Evolutionary conservation across 53 echinoderm and acorn worm genomes (phyloP), one percentile per base, ranked within the genome.

Genomic region (Henricia sp.): DNA sequence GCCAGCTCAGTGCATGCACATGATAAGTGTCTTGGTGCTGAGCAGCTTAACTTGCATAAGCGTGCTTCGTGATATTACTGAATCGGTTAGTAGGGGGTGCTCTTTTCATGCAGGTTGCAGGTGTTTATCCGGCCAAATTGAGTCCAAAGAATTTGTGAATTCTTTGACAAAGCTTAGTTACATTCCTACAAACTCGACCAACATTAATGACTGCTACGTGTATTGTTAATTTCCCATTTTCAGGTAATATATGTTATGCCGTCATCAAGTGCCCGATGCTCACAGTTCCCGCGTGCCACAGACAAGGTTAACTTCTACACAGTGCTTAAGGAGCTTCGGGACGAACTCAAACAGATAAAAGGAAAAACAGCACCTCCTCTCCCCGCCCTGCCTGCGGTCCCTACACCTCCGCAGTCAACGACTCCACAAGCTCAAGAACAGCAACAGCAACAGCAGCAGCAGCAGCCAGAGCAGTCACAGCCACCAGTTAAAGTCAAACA

Each of bases 201-300:
- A n/a, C n/a, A n/a, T n/a, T n/a, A n/a, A n/a, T n/a, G n/a, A n/a
- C n/a, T n/a, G n/a, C n/a, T n/a, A n/a, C n/a, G n/a, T n/a, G n/a
- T n/a, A n/a, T n/a, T n/a, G n/a, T n/a, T n/a, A n/a, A n/a, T 46
- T 38, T 20, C 57, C 6, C 28, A 1, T 29, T 69, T 82, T 12
- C 90, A 96, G 99, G 95, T 95, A 33, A 88, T 99, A 23, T 99
- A 90, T 72, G 99, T 99, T 42, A 99, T 99, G 99, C 99, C 99
- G 52, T 99, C 99, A 69, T 99, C 99, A 51, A 94, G 99, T 95
- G 99, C 99, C 87, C 85, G 99, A 27, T 99, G 99, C 73, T 99
- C 99, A 52, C 99, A 99, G 85, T 99, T 99, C 63, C 99, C 99
- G 19, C 88, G 99, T 82, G 99, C 99, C 74, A 92, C 92, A 70